These are phyloP conservation scores for Ceratotherium simum DNA, from an alignment of 2,113 vertebrate species.

Conservation along the genomic window DNA sequence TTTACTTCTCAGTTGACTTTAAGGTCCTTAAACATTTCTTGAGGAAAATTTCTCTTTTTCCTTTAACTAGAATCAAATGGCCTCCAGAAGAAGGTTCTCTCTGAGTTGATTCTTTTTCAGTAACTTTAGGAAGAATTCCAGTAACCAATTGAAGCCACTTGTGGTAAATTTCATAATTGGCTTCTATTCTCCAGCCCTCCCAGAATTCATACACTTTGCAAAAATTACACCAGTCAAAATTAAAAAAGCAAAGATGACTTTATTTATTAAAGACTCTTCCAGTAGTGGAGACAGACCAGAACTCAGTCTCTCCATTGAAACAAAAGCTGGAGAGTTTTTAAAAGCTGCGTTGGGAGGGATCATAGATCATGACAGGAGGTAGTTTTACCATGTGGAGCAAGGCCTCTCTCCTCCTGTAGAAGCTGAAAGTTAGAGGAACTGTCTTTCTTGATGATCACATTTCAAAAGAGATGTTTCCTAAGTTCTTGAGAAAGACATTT, in stretches of 20 bases:
- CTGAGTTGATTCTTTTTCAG: background rate
- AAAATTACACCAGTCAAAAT: background rate
- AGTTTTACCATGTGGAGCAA: background rate
- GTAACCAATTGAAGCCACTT: background rate
- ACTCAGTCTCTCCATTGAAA: background rate
- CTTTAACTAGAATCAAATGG: background rate
- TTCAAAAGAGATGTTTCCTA: background rate
- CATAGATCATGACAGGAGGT: too few relatives aligned
- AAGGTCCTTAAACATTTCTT: background rate
- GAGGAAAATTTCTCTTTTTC: background rate
- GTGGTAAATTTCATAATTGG: background rate
- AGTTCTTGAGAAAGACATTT: background rate
- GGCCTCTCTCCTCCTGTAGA: background rate
- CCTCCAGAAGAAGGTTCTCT: background rate
- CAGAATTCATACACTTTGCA: background rate
- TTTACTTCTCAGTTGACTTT: background rate
- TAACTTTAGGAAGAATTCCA: background rate
- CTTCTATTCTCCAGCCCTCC: background rate
- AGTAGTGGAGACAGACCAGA: background rate
- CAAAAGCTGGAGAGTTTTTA: background rate
- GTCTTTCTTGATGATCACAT: background rate
- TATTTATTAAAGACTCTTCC: background rate
- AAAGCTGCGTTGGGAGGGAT: background rate
- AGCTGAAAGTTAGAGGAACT: background rate
- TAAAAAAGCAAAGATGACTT: background rate